These are phyloP conservation scores for Zonitis immaculata DNA, from an alignment of 2,888 invertebrate species.

Conservation along the genomic window DNA sequence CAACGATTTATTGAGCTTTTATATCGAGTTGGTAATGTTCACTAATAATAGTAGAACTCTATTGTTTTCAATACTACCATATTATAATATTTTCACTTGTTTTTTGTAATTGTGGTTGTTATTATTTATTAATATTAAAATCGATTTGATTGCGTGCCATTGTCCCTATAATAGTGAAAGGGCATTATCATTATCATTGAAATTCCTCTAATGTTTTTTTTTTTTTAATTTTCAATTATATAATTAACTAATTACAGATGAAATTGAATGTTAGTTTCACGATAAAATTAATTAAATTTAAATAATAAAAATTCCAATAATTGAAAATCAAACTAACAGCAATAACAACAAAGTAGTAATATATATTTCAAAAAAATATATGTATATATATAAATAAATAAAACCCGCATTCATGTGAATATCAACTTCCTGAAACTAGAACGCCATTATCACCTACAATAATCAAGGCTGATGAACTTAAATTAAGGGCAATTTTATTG, in stretches of 20 bases:
- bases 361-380: too few species aligned
- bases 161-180: not conserved
- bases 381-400: not conserved
- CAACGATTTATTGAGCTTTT: not conserved
- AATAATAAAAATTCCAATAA: not conserved
- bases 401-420: not conserved
- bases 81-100: not conserved
- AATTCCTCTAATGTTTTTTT: not conserved
- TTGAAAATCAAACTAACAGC: not conserved
- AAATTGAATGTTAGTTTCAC: not conserved
- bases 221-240: too few species aligned
- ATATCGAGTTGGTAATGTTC: not conserved
- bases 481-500: not conserved
- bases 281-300: not conserved
- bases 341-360: not conserved
- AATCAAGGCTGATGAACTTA: not conserved
- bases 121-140: not conserved
- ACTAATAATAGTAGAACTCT: not conserved
- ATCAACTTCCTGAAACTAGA: not conserved
- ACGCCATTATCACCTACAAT: not conserved
- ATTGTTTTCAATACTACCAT: not conserved
- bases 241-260: not conserved
- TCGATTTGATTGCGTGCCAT: not conserved
- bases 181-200: not conserved
- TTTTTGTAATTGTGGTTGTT: not conserved